Evolutionary conservation across 92 coral and sea anemone genomes (phyloP).

Genomic region (Pocillopora meandrina): DNA sequence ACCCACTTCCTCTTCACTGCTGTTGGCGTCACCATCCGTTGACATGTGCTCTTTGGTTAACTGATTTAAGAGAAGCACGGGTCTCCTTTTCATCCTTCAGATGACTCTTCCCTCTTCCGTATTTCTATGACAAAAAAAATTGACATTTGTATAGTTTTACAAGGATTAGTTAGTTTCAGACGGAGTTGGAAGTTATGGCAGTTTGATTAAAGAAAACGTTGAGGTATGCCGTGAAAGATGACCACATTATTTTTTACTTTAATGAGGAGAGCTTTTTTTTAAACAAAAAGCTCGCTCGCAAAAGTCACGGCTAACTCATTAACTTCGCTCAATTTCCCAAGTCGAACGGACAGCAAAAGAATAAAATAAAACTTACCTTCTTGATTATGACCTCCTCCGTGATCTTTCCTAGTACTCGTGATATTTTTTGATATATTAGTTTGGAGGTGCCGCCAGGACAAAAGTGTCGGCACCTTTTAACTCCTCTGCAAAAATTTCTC

Average conservation of each 20-base stretch:
- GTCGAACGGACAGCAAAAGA: too few relatives aligned
- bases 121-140: background rate
- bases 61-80: background rate
- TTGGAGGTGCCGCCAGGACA: too few relatives aligned
- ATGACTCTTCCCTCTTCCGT: background rate
- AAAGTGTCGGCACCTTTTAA: too few relatives aligned
- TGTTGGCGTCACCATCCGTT: background rate
- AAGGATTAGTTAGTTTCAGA: background rate
- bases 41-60: background rate
- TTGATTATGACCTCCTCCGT: slow-evolving; percentile 4
- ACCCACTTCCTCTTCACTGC: background rate
- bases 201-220: background rate
- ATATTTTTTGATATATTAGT: background rate
- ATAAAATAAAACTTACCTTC: background rate
- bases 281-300: too few relatives aligned
- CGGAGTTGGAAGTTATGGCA: background rate
- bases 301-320: too few relatives aligned
- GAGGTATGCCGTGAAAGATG: background rate
- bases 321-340: too few relatives aligned
- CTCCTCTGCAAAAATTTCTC: background rate
- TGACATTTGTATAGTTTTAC: background rate
- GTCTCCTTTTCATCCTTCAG: background rate
- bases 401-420: slow-evolving; percentile 37
- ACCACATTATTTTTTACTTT: too few relatives aligned
- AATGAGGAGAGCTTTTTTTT: too few relatives aligned